These are phyloP conservation scores for Frieseomelitta varia DNA, from an alignment of 1,140 invertebrate genomes.

Conservation along the genomic window DNA sequence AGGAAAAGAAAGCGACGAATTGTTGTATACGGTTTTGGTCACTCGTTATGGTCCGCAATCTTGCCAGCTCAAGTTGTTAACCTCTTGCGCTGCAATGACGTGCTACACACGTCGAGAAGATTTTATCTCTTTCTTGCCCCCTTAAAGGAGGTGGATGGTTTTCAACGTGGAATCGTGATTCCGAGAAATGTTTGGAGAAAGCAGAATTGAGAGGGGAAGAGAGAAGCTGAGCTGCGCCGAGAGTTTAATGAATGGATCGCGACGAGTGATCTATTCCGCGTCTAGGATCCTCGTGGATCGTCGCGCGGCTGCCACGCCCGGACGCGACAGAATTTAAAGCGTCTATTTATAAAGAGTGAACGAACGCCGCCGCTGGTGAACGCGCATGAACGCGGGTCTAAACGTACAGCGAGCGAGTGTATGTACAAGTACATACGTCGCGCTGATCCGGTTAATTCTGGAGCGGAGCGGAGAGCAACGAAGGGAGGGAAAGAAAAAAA, in stretches of 20 bases:
- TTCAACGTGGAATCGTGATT: neutral
- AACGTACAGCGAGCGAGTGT: neutral
- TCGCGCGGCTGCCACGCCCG: slow-evolving; percentile 63
- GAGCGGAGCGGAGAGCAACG: neutral
- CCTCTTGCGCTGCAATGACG: too few relatives aligned
- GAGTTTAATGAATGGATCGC: slow-evolving; percentile 52
- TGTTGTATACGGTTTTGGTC: too few relatives aligned
- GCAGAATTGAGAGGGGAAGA: neutral
- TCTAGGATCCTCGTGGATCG: slow-evolving; percentile 58
- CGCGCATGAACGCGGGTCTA: neutral
- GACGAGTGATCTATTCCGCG: slow-evolving; percentile 59
- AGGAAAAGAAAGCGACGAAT: too few relatives aligned
- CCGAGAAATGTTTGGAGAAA: neutral
- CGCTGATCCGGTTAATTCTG: slow-evolving; percentile 43
- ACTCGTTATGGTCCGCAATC: too few relatives aligned
- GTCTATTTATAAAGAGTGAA: slow-evolving; percentile 79
- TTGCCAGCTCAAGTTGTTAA: too few relatives aligned
- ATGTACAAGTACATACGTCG: neutral
- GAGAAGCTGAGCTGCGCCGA: too few relatives aligned
- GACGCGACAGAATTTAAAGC: slow-evolving; percentile 64
- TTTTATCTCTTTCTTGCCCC: too few relatives aligned
- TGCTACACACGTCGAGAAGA: too few relatives aligned
- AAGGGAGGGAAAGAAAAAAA: neutral
- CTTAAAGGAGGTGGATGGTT: neutral
- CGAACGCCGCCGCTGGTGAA: slow-evolving; percentile 62